Evolutionary conservation across 2,113 vertebrate species (phyloP).

Genomic region (Cochlearius cochlearius): DNA sequence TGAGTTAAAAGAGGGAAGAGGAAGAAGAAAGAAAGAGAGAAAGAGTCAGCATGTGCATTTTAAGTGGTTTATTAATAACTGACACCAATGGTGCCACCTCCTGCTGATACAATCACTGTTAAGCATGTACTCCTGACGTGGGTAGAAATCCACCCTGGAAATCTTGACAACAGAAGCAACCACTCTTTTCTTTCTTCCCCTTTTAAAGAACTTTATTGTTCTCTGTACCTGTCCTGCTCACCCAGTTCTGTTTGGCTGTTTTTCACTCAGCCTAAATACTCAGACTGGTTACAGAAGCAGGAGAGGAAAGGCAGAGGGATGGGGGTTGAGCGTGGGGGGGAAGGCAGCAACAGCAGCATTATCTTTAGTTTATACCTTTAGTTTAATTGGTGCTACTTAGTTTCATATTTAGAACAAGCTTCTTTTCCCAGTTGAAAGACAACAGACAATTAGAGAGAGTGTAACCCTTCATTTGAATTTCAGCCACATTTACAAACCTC

Average conservation of each 20-base stretch:
- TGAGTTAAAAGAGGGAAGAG: not conserved
- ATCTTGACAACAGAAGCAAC: not conserved
- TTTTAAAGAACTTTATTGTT: not conserved
- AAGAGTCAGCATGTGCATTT: not conserved
- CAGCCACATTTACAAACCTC: not conserved
- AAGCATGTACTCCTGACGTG: not conserved
- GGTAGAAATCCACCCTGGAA: not conserved
- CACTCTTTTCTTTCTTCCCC: not conserved
- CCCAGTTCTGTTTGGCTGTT: not conserved
- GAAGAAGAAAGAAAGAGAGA: not conserved
- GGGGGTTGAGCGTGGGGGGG: too few species aligned
- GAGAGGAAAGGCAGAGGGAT: not conserved
- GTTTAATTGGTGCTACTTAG: slow-evolving; percentile 2
- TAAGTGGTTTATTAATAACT: slow-evolving; percentile 8
- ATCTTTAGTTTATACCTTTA: not conserved
- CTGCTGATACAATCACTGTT: not conserved
- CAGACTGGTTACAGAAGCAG: not conserved
- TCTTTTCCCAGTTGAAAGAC: not conserved
- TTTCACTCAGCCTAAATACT: not conserved
- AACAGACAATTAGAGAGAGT: not conserved
- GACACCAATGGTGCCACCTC: not conserved
- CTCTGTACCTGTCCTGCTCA: not conserved
- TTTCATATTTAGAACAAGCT: not conserved
- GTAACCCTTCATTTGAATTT: not conserved
- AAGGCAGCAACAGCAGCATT: not conserved